These are phyloP conservation scores for Sialis fuliginosa DNA, from an alignment of 2,888 invertebrate species.

Conservation along the genomic window DNA sequence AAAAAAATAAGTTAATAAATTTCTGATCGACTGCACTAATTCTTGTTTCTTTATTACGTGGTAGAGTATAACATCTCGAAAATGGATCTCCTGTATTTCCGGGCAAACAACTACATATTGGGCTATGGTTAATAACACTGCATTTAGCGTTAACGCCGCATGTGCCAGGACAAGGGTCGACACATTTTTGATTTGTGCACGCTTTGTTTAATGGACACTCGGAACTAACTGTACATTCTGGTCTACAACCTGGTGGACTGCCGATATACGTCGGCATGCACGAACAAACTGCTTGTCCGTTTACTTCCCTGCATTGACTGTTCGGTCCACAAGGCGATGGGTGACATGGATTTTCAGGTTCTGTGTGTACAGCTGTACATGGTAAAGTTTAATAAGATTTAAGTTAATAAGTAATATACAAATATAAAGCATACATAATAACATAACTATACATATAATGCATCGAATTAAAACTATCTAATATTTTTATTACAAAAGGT, in stretches of 20 bases:
- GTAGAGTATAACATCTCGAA: conserved; percentile 20
- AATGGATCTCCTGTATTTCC: conserved; percentile 45
- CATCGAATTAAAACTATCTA: too few species aligned
- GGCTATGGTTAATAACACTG: conserved; percentile 34
- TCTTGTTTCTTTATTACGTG: conserved; percentile 16
- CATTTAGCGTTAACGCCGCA: conserved; percentile 42
- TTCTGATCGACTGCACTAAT: too few species aligned
- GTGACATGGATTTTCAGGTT: conserved; percentile 38
- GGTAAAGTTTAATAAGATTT: too few species aligned
- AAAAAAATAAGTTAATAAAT: too few species aligned
- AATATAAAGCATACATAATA: too few species aligned
- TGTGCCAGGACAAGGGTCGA: conserved; percentile 45
- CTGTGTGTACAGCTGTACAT: conserved; percentile 19
- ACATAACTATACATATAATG: neutral
- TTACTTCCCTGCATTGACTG: conserved; percentile 55
- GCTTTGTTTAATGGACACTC: conserved; percentile 57
- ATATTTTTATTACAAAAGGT: too few species aligned
- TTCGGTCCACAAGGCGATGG: conserved; percentile 74
- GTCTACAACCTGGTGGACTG: conserved; percentile 49
- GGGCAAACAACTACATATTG: conserved; percentile 35
- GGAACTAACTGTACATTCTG: conserved; percentile 61
- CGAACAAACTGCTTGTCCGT: conserved; percentile 30
- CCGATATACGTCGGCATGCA: conserved; percentile 28
- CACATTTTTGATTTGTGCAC: conserved; percentile 56
- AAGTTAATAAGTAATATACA: too few species aligned